Conservation (phyloP, 2,113 vertebrate genomes). For the Aptenodytes forsteri region DNA sequence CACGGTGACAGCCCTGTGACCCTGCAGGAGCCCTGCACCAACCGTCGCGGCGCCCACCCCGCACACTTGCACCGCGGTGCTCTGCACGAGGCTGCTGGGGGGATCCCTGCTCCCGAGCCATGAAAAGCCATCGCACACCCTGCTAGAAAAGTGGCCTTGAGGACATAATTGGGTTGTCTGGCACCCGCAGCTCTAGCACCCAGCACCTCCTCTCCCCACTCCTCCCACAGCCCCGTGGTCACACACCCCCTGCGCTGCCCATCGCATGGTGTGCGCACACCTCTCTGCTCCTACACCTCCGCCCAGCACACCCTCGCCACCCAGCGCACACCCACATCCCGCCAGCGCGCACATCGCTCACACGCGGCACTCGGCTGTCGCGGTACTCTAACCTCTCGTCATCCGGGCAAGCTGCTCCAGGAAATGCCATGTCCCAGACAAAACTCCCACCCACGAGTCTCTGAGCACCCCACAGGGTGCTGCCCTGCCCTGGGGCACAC, state of each 20-base stretch:
- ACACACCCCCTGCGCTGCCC: not conserved
- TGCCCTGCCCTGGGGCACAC: not conserved
- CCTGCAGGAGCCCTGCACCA: accelerated
- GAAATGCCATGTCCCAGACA: not conserved
- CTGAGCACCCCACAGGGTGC: not conserved
- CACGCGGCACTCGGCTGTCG: accelerated
- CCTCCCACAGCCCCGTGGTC: not conserved
- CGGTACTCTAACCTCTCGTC: not conserved
- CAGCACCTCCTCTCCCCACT: not conserved
- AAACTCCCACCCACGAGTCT: not conserved
- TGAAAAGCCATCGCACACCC: accelerated
- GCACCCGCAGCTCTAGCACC: not conserved
- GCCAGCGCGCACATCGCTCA: accelerated
- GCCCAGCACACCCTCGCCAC: accelerated
- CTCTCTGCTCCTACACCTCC: not conserved
- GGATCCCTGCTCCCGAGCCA: not conserved
- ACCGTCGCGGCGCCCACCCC: accelerated
- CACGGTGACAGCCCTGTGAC: not conserved
- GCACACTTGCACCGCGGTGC: accelerated
- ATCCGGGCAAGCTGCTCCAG: not conserved
- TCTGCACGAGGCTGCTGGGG: not conserved
- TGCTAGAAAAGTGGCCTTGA: not conserved
- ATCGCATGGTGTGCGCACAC: accelerated
- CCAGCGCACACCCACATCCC: accelerated
- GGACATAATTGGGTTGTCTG: not conserved